Percentiles rank a stretch among this genome's conserved stretches.
phyloP scores from a whole-genome alignment of 2,888 invertebrate species.

The Drosophila nr. medialis region DNA sequence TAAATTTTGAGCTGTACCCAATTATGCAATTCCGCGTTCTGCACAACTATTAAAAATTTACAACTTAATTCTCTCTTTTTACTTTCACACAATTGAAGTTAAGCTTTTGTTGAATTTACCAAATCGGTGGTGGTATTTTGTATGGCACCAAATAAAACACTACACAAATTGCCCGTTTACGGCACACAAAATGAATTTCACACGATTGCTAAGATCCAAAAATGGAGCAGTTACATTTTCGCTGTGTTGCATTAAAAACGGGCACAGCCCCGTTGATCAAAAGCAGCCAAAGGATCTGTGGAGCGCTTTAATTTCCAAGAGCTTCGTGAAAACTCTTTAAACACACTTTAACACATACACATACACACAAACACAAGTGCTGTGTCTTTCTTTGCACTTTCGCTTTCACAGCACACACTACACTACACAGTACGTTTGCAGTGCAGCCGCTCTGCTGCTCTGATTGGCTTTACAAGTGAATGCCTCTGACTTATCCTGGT shows the following conservation, averaged over 20 bases:
- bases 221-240: slow-evolving; percentile 65
- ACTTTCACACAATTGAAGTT: slow-evolving; percentile 65
- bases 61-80: slow-evolving; percentile 52
- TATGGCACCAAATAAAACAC: slow-evolving; percentile 62
- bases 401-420: slow-evolving; percentile 34
- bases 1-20: slow-evolving; percentile 10
- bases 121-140: slow-evolving; percentile 59
- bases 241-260: slow-evolving; percentile 16
- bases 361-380: slow-evolving; percentile 1
- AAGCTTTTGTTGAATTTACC: slow-evolving; percentile 22
- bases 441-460: slow-evolving; percentile 22
- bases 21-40: slow-evolving; percentile 25
- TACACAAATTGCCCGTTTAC: slow-evolving; percentile 31
- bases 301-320: slow-evolving; percentile 15
- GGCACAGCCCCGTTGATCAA: slow-evolving; percentile 44
- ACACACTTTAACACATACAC: slow-evolving; percentile 19
- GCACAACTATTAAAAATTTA: slow-evolving; percentile 6
- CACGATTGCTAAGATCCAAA: slow-evolving; percentile 36
- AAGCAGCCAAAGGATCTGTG: slow-evolving; percentile 29
- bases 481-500: slow-evolving; percentile 40
- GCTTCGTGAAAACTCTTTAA: slow-evolving; percentile 8
- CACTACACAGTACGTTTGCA: slow-evolving; percentile 48
- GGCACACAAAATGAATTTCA: slow-evolving; percentile 29
- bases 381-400: slow-evolving; percentile 27
- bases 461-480: slow-evolving; percentile 43